These are phyloP conservation scores for Pammene fasciana DNA, from an alignment of 2,888 invertebrate species.

Conservation along the genomic window DNA sequence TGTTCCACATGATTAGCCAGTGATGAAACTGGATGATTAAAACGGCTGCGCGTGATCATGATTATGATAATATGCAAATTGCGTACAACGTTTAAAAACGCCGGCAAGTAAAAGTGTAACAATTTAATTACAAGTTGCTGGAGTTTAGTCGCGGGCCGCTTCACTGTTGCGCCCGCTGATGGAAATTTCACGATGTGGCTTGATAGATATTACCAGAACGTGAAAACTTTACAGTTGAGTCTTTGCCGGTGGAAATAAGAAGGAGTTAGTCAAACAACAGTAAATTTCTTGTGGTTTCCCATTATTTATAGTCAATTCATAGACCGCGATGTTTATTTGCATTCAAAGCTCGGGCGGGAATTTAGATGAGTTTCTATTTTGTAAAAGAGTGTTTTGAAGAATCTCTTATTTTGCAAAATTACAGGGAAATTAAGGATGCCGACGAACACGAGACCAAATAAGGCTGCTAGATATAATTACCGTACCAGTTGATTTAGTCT, in stretches of 20 bases:
- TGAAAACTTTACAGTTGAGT: conserved; percentile 26
- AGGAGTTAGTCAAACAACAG: neutral
- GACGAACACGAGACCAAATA: too few species aligned
- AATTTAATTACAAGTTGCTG: conserved; percentile 59
- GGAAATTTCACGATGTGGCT: conserved; percentile 33
- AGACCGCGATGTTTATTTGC: neutral
- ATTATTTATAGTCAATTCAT: neutral
- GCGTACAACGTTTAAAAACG: conserved; percentile 45
- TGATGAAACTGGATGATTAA: conserved; percentile 46
- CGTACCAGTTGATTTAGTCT: too few species aligned
- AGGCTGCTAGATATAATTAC: too few species aligned
- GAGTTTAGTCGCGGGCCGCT: conserved; percentile 51
- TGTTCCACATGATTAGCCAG: conserved; percentile 39
- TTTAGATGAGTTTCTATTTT: too few species aligned
- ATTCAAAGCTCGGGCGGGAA: neutral
- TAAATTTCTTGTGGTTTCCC: neutral
- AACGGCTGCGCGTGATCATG: conserved; percentile 46
- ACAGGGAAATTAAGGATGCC: too few species aligned
- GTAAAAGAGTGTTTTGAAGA: too few species aligned
- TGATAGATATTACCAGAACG: conserved; percentile 8
- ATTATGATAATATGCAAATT: conserved; percentile 66
- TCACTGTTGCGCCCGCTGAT: conserved; percentile 25
- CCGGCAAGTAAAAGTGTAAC: conserved; percentile 70
- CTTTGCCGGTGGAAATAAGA: conserved; percentile 3
- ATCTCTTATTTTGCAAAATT: too few species aligned